These are phyloP conservation scores for Gambusia holbrooki DNA, from an alignment of 2,113 vertebrate genomes.

Conservation along the genomic window DNA sequence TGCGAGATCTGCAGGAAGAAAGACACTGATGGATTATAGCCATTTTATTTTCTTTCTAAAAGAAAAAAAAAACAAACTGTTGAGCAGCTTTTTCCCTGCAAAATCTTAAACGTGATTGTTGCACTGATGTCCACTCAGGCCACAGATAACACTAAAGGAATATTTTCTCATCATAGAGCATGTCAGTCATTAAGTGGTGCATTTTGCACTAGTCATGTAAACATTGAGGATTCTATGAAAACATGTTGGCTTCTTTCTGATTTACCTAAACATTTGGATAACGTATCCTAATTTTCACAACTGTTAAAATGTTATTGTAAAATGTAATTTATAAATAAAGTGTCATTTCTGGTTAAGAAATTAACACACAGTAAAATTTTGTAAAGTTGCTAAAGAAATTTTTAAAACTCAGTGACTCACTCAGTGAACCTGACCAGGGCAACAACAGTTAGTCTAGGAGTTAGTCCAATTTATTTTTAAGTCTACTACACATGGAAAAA, in stretches of 20 bases:
- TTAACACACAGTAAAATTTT: not conserved
- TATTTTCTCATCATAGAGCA: not conserved
- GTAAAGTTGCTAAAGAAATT: not conserved
- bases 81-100: not conserved
- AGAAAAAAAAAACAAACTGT: not conserved
- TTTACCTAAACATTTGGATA: not conserved
- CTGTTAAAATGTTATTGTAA: not conserved
- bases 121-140: not conserved
- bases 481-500: no score
- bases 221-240: not conserved
- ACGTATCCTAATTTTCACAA: not conserved
- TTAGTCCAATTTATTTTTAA: not conserved
- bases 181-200: not conserved
- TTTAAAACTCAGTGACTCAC: no score
- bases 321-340: not conserved
- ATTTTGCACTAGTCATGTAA: not conserved
- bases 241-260: not conserved
- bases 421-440: no score
- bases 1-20: constrained; percentile 39
- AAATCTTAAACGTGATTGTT: not conserved
- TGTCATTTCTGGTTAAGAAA: not conserved
- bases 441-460: not conserved
- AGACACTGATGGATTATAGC: constrained; percentile 13
- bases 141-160: no score
- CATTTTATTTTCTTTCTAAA: constrained; percentile 18